A percentile compares a stretch with the other conserved stretches of the same genome.
Evolutionary conservation across 2,797 vertebrate species (phyloP).

Genomic region (Eremophila alpestris): DNA sequence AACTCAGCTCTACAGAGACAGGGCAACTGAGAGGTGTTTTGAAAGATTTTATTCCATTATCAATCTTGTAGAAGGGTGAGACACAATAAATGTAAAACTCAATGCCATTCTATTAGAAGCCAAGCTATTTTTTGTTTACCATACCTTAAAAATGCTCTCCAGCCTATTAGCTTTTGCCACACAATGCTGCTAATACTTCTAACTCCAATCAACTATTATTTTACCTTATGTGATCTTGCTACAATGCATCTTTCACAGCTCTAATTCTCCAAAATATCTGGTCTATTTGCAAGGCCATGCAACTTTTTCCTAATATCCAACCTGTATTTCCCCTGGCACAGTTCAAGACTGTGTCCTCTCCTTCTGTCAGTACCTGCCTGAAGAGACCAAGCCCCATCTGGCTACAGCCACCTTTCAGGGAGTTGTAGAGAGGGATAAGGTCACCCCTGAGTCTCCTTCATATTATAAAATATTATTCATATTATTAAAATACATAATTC

Average conservation of each 20-base stretch:
- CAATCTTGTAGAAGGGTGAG: background rate
- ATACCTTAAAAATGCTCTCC: background rate
- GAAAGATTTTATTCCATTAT: background rate
- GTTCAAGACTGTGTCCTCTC: no score
- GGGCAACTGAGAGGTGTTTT: background rate
- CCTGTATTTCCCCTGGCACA: no score
- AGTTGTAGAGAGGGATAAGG: no score
- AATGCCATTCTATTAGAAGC: background rate
- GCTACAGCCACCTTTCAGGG: no score
- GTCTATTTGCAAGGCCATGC: background rate
- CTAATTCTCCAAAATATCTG: background rate
- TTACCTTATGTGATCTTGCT: background rate
- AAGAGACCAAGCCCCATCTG: no score
- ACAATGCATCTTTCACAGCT: background rate
- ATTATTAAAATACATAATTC: no score
- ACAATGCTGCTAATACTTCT: background rate
- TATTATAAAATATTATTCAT: no score
- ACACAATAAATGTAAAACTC: background rate
- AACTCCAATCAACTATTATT: background rate
- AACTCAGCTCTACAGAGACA: no score
- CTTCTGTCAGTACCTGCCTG: no score
- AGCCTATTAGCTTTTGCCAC: background rate
- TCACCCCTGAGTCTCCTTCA: no score
- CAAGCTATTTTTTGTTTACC: background rate
- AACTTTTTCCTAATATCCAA: no score